A percentile compares a stretch with the other conserved stretches of the same genome.
Evolutionary conservation across 1,140 invertebrate genomes (phyloP).

Genomic region (Muscidifurax raptorellus): DNA sequence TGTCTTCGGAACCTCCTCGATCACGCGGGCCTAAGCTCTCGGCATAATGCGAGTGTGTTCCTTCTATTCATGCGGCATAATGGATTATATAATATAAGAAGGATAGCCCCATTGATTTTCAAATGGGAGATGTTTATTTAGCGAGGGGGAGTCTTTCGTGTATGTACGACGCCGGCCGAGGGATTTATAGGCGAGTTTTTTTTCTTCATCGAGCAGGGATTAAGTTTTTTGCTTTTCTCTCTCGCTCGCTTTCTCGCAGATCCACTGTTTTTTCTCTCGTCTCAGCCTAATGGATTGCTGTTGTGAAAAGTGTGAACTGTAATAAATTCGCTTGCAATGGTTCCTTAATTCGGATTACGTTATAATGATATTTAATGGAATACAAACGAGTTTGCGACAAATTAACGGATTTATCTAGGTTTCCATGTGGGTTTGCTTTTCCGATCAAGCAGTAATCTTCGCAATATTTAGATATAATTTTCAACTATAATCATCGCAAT

Average conservation of each 20-base stretch:
- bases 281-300: conserved; percentile 34
- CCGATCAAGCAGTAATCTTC: no score
- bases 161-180: neutral
- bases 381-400: no score
- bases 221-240: conserved; percentile 24
- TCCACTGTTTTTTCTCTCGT: neutral
- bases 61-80: conserved; percentile 43
- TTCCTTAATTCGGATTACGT: conserved; percentile 10
- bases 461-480: no score
- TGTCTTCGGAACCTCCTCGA: conserved; percentile 32
- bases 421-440: no score
- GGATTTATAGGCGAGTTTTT: conserved; percentile 24
- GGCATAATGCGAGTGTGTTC: conserved; percentile 44
- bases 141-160: conserved; percentile 36
- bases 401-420: no score
- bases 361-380: neutral
- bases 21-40: conserved; percentile 27
- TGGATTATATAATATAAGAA: conserved; percentile 52
- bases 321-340: conserved; percentile 41
- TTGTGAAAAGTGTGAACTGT: conserved; percentile 32
- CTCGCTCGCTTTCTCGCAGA: neutral
- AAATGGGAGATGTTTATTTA: conserved; percentile 51
- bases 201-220: conserved; percentile 31
- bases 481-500: neutral
- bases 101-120: conserved; percentile 49